These are phyloP conservation scores for Brachypteracias leptosomus DNA, from an alignment of 2,113 vertebrate species.

Conservation along the genomic window DNA sequence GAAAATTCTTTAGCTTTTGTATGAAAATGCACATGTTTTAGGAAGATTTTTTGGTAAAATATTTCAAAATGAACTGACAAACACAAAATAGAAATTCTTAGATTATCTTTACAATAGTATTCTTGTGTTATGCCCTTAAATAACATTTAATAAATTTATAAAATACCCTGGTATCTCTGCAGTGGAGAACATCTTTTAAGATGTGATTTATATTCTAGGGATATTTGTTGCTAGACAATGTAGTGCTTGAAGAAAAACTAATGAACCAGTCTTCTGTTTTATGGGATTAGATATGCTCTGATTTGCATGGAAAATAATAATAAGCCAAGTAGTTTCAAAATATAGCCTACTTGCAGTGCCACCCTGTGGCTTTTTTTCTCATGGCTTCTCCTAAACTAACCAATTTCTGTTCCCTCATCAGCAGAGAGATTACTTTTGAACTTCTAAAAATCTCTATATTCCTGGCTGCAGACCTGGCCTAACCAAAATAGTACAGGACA, in stretches of 20 bases:
- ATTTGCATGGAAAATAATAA: background rate
- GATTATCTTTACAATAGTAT: background rate
- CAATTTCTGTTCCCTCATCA: background rate
- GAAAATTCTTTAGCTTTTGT: background rate
- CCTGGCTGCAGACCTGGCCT: background rate
- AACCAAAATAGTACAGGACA: background rate
- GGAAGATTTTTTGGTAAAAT: background rate
- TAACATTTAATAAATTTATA: background rate
- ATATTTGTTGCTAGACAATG: background rate
- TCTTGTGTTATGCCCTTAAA: background rate
- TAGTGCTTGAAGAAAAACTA: background rate
- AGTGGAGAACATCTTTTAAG: background rate
- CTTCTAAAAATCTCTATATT: background rate
- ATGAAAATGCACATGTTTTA: background rate
- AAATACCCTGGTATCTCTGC: background rate
- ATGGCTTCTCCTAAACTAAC: background rate
- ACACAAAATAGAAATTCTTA: background rate
- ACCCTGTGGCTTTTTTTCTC: constrained; percentile 33
- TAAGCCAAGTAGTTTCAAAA: background rate
- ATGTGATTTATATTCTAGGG: background rate
- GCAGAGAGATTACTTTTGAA: rapidly evolving
- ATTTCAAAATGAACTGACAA: background rate
- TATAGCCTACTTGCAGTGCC: constrained; percentile 26
- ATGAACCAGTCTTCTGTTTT: background rate
- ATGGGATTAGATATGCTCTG: background rate